These are phyloP conservation scores for Mylabris sibirica DNA, from an alignment of 2,888 invertebrate species.

Conservation along the genomic window DNA sequence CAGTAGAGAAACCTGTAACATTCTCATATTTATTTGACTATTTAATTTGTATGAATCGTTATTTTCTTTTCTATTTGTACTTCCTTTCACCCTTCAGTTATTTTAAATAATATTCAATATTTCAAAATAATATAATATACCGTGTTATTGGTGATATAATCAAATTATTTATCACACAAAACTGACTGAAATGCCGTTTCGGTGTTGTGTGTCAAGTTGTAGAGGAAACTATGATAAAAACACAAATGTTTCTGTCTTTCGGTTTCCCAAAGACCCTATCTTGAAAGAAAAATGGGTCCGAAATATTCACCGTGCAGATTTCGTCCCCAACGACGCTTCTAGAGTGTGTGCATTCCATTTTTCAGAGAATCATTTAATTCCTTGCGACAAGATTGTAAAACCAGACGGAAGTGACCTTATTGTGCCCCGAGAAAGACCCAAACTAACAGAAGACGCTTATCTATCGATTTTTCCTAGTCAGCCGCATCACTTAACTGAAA, in stretches of 20 bases:
- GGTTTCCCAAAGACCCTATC: neutral
- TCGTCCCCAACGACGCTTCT: neutral
- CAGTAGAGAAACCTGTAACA: too few species aligned
- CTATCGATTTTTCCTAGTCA: constrained; percentile 11
- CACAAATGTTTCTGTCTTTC: neutral
- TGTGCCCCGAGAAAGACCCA: neutral
- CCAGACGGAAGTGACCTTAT: neutral
- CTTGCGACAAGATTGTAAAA: neutral
- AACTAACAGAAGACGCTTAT: constrained; percentile 5
- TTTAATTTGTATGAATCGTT: too few species aligned
- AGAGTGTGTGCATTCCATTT: constrained; percentile 13
- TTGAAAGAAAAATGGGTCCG: constrained; percentile 3
- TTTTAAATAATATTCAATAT: too few species aligned
- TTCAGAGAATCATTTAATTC: neutral
- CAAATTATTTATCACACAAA: too few species aligned
- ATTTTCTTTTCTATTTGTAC: too few species aligned
- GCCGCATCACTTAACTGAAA: constrained; percentile 1
- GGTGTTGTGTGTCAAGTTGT: too few species aligned
- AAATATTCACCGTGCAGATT: neutral
- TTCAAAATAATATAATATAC: too few species aligned
- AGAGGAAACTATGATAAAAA: neutral
- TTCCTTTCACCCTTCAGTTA: too few species aligned
- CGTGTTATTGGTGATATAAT: too few species aligned
- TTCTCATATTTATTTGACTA: too few species aligned
- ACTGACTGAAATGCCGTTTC: too few species aligned